Base-by-base conservation (phyloP, 2,888 invertebrate genomes). In the Agrotis ipsilon region DNA sequence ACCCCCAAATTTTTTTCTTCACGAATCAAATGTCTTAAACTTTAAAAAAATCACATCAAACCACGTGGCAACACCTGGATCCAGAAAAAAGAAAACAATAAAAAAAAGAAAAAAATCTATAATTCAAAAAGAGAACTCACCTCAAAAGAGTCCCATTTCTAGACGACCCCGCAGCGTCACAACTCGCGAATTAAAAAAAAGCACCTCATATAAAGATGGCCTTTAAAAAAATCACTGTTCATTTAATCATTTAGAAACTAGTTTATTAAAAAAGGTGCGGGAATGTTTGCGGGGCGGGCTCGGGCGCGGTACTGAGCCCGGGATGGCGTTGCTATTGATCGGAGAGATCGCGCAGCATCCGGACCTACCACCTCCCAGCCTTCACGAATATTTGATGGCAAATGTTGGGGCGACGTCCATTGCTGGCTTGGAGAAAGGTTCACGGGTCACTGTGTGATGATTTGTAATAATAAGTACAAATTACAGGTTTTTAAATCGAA, bases 291-390 rank as follows among this genome's bases (percentile, higher is more conserved):
- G 74, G 67, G 71, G 55, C 73, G 84, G 78, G 86, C 80, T 77
- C 89, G 88, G 87, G 91, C 89, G 90, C 90, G 90, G 88, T 76
- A 91, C 90, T 90, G 90, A 86, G 86, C 84, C 87, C 85, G 87
- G 86, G 84, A 84, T 76, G 75, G 80, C 68, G 78, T 84, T 85
- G 86, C 81, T 92, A 94, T 94, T 89, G 94, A 94, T 94, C 93
- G 86, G 85, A 66, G 78, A 85, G 83, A 88, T 72, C 89, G 94
- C 94, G 94, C 94, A 94, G 94, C 93, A 92, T 94, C 94, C 90
- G 80, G 78, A 70, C 80, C 85, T 82, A 82, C 85, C 78, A 75
- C 82, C 82, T 75, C 74, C 71, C 65, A 78, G 81, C 68, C 75
- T 83, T 72, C 68, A 65, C 71, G 75, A 77, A 75, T 68, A 68